Evolutionary conservation across 1,140 invertebrate genomes (phyloP).

Genomic region (Galendromus occidentalis): DNA sequence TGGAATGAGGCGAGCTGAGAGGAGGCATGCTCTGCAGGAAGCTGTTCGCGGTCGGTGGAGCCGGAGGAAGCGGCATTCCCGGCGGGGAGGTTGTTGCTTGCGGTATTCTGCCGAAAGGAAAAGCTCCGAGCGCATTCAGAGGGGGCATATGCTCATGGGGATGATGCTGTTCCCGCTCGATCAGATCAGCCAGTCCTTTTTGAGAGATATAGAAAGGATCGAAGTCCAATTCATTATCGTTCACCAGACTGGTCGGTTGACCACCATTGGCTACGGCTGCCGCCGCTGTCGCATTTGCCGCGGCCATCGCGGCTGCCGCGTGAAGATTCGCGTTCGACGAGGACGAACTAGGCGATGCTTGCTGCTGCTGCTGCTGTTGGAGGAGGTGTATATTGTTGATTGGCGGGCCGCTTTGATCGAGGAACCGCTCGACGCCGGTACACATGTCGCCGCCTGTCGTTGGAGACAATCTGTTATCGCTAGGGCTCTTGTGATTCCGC

Average conservation of each 20-base stretch:
- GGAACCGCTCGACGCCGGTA: slow-evolving; percentile 25
- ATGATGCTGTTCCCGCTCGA: neutral
- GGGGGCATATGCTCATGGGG: neutral
- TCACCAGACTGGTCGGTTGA: neutral
- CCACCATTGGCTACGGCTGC: neutral
- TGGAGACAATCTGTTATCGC: slow-evolving; percentile 32
- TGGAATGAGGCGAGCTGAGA: too few species aligned
- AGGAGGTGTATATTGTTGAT: neutral
- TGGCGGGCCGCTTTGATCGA: slow-evolving; percentile 6
- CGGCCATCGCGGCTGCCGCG: neutral
- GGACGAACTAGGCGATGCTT: neutral
- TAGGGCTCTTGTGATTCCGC: slow-evolving; percentile 29
- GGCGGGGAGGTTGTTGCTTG: neutral
- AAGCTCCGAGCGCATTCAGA: neutral
- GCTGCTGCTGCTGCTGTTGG: neutral
- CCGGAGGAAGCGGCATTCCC: neutral
- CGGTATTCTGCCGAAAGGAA: neutral
- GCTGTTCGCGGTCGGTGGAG: neutral
- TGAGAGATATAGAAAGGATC: slow-evolving; percentile 6
- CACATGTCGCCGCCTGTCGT: slow-evolving; percentile 84
- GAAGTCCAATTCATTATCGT: neutral
- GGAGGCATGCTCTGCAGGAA: neutral
- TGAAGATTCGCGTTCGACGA: slow-evolving; percentile 32
- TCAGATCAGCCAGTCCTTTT: neutral
- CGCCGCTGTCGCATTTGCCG: neutral